A percentile compares a stretch with the other conserved stretches of the same genome.
phyloP scores from a whole-genome alignment of 2,888 invertebrate species.

The Apoda limacodes region DNA sequence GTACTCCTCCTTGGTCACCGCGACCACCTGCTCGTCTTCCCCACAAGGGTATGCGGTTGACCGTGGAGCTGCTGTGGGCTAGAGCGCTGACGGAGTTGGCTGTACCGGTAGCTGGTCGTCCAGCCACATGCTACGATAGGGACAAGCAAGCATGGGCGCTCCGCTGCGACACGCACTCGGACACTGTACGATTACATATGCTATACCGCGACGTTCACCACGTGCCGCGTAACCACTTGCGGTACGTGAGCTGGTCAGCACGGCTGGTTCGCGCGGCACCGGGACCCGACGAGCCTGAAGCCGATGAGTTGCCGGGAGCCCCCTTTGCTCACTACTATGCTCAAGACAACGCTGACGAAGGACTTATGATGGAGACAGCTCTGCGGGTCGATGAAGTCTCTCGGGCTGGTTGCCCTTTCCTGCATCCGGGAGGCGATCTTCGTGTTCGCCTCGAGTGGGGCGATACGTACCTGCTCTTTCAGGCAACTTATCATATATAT shows the following conservation, averaged over 20 bases:
- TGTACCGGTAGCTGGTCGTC: slow-evolving; percentile 68
- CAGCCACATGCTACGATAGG: slow-evolving; percentile 78
- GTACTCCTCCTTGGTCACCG: slow-evolving; percentile 78
- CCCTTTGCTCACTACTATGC: slow-evolving; percentile 85
- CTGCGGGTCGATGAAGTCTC: slow-evolving; percentile 78
- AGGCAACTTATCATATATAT: slow-evolving; percentile 85
- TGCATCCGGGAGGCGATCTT: slow-evolving; percentile 79
- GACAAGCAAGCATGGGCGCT: slow-evolving; percentile 86
- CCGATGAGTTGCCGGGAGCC: slow-evolving; percentile 76
- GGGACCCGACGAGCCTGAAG: slow-evolving; percentile 72
- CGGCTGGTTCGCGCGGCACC: slow-evolving; percentile 67
- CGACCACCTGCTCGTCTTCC: slow-evolving; percentile 72
- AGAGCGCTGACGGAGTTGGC: slow-evolving; percentile 69
- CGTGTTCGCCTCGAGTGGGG: slow-evolving; percentile 86
- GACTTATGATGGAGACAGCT: slow-evolving; percentile 84
- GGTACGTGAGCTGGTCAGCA: slow-evolving; percentile 78
- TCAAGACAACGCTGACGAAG: slow-evolving; percentile 82
- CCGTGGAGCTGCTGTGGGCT: slow-evolving; percentile 80
- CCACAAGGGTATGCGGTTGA: slow-evolving; percentile 75
- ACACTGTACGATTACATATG: slow-evolving; percentile 79
- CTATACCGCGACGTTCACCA: slow-evolving; percentile 82
- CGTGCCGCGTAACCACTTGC: slow-evolving; percentile 81
- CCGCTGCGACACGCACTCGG: slow-evolving; percentile 81
- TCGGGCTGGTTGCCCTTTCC: slow-evolving; percentile 75
- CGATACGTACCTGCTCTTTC: slow-evolving; percentile 83